Evolutionary conservation across 2,797 vertebrate species (phyloP).

Genomic region (Enteromius unitaeniatus): DNA sequence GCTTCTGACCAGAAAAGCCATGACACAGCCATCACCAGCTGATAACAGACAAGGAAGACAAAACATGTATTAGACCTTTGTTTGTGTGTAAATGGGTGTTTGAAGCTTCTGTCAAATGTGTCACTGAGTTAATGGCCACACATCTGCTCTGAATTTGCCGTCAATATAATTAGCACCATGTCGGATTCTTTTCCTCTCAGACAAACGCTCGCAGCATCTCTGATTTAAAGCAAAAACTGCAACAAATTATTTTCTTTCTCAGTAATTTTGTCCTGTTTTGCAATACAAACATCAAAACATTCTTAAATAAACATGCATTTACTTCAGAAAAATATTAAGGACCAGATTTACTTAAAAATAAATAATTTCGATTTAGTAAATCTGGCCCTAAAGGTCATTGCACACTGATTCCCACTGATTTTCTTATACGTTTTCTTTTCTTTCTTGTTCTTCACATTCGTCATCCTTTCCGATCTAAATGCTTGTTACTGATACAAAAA

Average conservation of each 20-base stretch:
- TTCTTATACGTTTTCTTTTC: too few relatives aligned
- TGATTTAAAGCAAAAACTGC: constrained; percentile 1
- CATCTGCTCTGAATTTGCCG: constrained; percentile 20
- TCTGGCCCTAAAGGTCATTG: too few relatives aligned
- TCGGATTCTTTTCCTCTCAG: constrained; percentile 14
- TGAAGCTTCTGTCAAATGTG: constrained; percentile 21
- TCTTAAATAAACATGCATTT: not conserved
- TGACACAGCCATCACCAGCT: not conserved
- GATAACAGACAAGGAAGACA: constrained; percentile 6
- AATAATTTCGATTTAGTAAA: too few relatives aligned
- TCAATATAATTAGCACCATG: constrained; percentile 31
- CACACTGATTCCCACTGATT: too few relatives aligned
- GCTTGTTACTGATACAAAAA: too few relatives aligned
- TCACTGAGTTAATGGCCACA: constrained; percentile 9
- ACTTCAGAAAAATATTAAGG: not conserved
- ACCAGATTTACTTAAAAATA: too few relatives aligned
- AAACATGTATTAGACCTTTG: not conserved
- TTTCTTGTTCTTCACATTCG: too few relatives aligned
- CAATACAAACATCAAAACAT: not conserved
- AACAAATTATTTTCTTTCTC: not conserved
- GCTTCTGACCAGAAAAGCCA: constrained; percentile 26
- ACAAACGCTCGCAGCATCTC: not conserved
- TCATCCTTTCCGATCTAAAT: too few relatives aligned
- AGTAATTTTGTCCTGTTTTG: not conserved
- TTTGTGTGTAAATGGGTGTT: constrained; percentile 1